Base-by-base conservation (phyloP, 2,888 invertebrate species). In the Tetragonula carbonaria region DNA sequence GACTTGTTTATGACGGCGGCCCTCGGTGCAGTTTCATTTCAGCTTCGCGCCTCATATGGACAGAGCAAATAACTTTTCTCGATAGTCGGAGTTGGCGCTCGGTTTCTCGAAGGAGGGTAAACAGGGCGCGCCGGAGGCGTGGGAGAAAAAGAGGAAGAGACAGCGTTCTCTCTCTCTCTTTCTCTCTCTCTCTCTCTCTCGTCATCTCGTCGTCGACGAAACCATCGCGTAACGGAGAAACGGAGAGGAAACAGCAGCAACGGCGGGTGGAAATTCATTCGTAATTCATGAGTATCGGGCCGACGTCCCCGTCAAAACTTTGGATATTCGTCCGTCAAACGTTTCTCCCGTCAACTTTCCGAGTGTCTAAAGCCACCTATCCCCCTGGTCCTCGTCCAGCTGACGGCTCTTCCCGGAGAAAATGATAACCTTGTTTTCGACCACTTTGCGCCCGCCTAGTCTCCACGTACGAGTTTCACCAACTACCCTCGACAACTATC, bases 311-410 rank as follows among this genome's bases (percentile, higher is more conserved):
- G 92, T 93, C 91, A 92, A 92, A 93, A 92, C 89, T 92, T 92
- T 80, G 88, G 87, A 90, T 91, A 91, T 92, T 91, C 90, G 92
- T 90, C 89, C 91, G 91, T 91, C 93, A 91, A 91, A 92, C 92
- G 90, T 92, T 92, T 91, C 88, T 86, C 91, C 88, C 92, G 90
- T 92, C 92, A 90, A 92, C 89, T 92, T 93, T 84, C 72, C 83
- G 80, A 78, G 68, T 87, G 89, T 90, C 90, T 91, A 91, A 90
- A 90, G 78, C 80, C 80, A 75, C 83, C 83, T 74, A 84, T 84
- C 80, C 79, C 83, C 78, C 67, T 80, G 84, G 77, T 78, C 80
- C 86, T 88, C 86, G 89, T 90, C 88, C 86, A 85, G 79, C 84
- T 91, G 90, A 89, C 91, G 88, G 90, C 85, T 86, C 82, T 86